Conservation (phyloP, 2,113 vertebrate genomes). For the Albula goreensis region DNA sequence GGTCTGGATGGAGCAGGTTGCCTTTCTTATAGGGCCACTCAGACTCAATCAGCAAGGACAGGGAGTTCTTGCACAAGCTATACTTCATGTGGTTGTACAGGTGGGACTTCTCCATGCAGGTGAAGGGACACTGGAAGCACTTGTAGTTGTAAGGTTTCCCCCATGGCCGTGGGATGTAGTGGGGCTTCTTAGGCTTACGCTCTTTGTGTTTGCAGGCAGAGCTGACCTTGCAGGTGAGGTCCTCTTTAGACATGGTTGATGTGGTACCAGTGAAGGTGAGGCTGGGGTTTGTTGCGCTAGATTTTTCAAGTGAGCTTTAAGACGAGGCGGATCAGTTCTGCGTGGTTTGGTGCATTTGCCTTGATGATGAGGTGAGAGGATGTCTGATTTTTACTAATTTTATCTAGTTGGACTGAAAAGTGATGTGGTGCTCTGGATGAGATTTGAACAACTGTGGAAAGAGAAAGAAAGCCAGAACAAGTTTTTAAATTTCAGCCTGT, state of each 20-base stretch:
- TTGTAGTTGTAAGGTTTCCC: slow-evolving; percentile 99
- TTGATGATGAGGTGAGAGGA: background rate
- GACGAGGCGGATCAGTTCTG: background rate
- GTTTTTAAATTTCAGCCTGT: background rate
- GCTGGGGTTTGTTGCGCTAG: background rate
- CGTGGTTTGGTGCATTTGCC: background rate
- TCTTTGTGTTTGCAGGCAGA: slow-evolving; percentile 84
- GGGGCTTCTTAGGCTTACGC: slow-evolving; percentile 95
- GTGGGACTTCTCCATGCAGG: slow-evolving; percentile 98
- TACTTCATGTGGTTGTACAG: slow-evolving; percentile 99
- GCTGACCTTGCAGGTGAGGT: slow-evolving; percentile 75
- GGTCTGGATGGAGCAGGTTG: slow-evolving; percentile 77
- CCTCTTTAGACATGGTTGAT: slow-evolving; percentile 83
- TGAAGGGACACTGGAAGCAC: slow-evolving; percentile 98
- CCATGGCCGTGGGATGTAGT: slow-evolving; percentile 95
- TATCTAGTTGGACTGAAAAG: background rate
- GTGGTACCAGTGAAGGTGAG: background rate
- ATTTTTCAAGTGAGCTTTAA: background rate
- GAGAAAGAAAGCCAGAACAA: slow-evolving; percentile 13
- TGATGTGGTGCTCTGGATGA: background rate
- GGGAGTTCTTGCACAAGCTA: slow-evolving; percentile 96
- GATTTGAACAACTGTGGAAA: background rate
- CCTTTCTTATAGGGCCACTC: slow-evolving; percentile 91
- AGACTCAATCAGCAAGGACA: slow-evolving; percentile 90
- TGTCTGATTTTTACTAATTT: background rate